Evolutionary conservation across 2,113 vertebrate species (phyloP), one percentile per base, ranked within the genome.

Genomic region (Scomber japonicus): DNA sequence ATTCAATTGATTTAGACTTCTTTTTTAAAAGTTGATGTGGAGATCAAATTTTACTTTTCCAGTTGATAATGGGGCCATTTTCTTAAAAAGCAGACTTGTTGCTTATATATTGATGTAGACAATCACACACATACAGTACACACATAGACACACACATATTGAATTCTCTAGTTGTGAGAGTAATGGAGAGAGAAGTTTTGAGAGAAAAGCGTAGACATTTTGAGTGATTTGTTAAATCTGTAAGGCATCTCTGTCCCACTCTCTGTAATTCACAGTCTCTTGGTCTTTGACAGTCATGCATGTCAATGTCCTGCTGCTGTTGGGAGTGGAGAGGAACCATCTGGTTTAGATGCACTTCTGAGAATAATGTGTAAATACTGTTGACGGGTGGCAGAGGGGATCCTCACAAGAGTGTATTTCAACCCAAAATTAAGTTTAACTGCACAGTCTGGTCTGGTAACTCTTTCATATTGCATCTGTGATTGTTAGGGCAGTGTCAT

Each of bases 291-390:
- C 82, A 84, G 84, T 59, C 17, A 78, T 78, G 71, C 74, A 68
- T 85, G 84, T 85, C 83, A 88, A 67, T 90, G 83, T 90, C 76
- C 85, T 82, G 82, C 78, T 89, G 81, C 71, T 82, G 78, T 27
- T 74, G 75, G 75, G 81, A 88, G 61, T 56, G 64, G 77, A 84
- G 60, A 61, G 40, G 80, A 80, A 88, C 85, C 87, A 89, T 92
- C 82, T 89, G 90, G 82, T 79, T 87, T 67, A 50, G 72, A 84
- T 16, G 57, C 30, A 83, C 75, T 57, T 81, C 61, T 75, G 88
- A 85, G 81, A 80, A 81, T 82, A 87, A 86, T 71, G 81, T 84
- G 81, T 85, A 89, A 87, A 89, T 80, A 75, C 55, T 82, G 73
- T 75, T 14, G 67, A 86, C 68, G 15, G 80, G 54, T 63, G 84